Evolutionary conservation across 2,888 invertebrate genomes (phyloP), one percentile per base, ranked within the genome.

Genomic region (Himalopsyche kuldschensis): DNA sequence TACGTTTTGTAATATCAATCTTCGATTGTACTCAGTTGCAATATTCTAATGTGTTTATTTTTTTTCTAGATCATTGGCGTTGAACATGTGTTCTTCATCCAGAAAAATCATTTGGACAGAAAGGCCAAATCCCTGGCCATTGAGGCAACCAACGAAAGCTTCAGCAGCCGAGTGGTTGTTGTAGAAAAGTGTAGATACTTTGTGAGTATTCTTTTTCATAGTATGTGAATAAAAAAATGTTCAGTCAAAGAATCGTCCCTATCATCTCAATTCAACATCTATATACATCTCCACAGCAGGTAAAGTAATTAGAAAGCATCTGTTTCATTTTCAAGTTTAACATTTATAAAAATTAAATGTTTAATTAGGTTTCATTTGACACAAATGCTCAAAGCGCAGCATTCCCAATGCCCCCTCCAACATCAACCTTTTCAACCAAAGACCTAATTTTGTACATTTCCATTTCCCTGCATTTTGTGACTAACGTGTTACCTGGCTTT

Each of bases 91-190:
- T 96, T 94, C 90, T 98, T 98, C 91, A 94, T 96, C 87, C 98
- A 98, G 91, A 96, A 95, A 90, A 98, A 98, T 90, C 94, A 94
- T 86, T 91, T 98, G 88, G 96, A 98, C 89, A 92, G 96, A 87
- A 93, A 95, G 87, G 94, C 93, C 87, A 93, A 97, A 82, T 94
- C 95, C 78, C 92, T 98, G 86, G 95, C 95, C 89, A 98, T 98
- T 88, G 97, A 97, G 90, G 98, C 98, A 27, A 94, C 94, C 85
- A 98, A 98, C 90, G 98, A 98, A 90, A 97, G 97, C 88, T 98
- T 98, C 90, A 92, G 97, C 20, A 91, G 93, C 80, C 93, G 97
- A 88, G 95, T 98, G 79, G 93, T 94, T 81, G 97, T 98, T 88
- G 92, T 96, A 87, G 98, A 98, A 92, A 95, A 95, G 88, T 98